These are phyloP conservation scores for Ciconia stormi DNA, from an alignment of 2,113 vertebrate genomes.

Conservation along the genomic window DNA sequence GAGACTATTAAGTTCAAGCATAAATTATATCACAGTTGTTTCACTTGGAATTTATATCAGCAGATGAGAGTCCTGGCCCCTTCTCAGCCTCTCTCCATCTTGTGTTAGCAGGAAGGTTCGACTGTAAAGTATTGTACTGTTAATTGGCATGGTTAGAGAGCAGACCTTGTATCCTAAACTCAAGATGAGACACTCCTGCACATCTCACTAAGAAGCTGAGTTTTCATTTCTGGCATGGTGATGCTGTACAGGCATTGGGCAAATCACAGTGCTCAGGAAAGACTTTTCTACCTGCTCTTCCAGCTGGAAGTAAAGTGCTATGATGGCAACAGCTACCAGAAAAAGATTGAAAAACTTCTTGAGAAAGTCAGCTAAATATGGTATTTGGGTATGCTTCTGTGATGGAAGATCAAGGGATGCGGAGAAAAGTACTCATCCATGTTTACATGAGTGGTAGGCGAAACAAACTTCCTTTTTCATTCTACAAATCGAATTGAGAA, in stretches of 20 bases:
- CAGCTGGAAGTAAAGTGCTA: not conserved
- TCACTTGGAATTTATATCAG: not conserved
- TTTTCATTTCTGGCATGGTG: not conserved
- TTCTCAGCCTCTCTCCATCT: not conserved
- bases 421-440: not conserved
- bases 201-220: not conserved
- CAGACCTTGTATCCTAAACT: not conserved
- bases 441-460: not conserved
- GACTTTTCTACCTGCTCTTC: constrained; percentile 12
- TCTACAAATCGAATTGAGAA: not conserved
- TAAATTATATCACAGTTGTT: not conserved
- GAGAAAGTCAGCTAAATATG: not conserved
- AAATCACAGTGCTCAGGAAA: constrained; percentile 24
- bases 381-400: not conserved
- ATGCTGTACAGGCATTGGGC: not conserved
- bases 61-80: not conserved
- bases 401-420: not conserved
- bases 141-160: not conserved
- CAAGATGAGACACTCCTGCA: not conserved
- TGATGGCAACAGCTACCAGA: constrained; percentile 4
- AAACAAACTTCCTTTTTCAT: not conserved
- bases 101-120: not conserved
- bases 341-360: not conserved
- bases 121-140: not conserved
- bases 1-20: not conserved